These are phyloP conservation scores for Sinopyrophorus schimmeli DNA, from an alignment of 2,888 invertebrate genomes.

Conservation along the genomic window DNA sequence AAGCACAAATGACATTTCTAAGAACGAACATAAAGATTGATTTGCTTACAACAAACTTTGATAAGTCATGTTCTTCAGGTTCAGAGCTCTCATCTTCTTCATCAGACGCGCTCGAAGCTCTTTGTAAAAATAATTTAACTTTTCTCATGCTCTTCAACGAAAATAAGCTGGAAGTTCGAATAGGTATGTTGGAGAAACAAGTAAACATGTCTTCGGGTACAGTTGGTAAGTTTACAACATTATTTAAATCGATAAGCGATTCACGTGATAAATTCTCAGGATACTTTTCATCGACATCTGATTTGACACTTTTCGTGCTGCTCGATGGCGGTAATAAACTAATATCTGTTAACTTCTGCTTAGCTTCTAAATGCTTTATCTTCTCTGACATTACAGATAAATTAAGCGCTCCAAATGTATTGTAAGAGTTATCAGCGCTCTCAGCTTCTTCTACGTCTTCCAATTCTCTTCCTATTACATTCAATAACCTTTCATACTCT, in stretches of 20 bases:
- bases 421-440: constrained; percentile 34
- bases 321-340: constrained; percentile 39
- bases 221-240: constrained; percentile 53
- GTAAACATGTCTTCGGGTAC: constrained; percentile 57
- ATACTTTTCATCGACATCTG: constrained; percentile 57
- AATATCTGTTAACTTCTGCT: constrained; percentile 38
- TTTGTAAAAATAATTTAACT: constrained; percentile 55
- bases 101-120: constrained; percentile 53
- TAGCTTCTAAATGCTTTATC: constrained; percentile 48
- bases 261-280: constrained; percentile 56
- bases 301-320: constrained; percentile 49
- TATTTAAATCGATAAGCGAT: constrained; percentile 54
- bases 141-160: constrained; percentile 56
- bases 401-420: constrained; percentile 30
- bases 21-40: too few species aligned
- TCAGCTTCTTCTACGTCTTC: constrained; percentile 47
- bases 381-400: constrained; percentile 47
- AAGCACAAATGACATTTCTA: too few species aligned
- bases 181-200: constrained; percentile 51
- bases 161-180: constrained; percentile 54
- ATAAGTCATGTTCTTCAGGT: constrained; percentile 47
- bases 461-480: constrained; percentile 50
- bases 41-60: constrained; percentile 24
- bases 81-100: constrained; percentile 54
- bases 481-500: constrained; percentile 50